Base-by-base conservation (phyloP, 2,113 vertebrate genomes). In the Oxyruncus cristatus region DNA sequence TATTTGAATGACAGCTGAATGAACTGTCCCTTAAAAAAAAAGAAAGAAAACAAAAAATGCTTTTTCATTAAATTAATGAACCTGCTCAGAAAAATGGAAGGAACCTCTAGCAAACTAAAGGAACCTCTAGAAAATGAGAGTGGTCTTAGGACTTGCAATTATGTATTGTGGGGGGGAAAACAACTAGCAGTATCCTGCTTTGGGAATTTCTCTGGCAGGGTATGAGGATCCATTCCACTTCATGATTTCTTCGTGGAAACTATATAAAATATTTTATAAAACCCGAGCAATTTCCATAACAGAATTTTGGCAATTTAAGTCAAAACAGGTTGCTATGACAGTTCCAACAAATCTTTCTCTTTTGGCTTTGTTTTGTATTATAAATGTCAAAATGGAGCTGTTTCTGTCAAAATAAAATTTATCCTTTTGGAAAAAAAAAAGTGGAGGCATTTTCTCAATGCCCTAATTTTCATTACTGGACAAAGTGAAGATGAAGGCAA, bases 311-410 rank as follows among this genome's bases (percentile, higher is more conserved):
- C 79, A 92, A 15, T 84, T 91, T 35, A 55, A 71, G 53, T 52
- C 55, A 46, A 91, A 91, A n/a, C 37, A 58, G n/a, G 80, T 97
- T 93, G 72, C 65, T 95, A 5, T 89, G 91, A 50, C 88, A 89
- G 46, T 67, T 91, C 39, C 22, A 67, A 81, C 66, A 81, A 91
- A 67, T 92, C 66, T 86, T 92, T 87, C 72, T 89, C 41, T 50
- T 95, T 92, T 89, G 71, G 30, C 50, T 85, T 77, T 89, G 44
- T 67, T 96, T 92, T 95, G 42, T 92, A 14, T 80, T 77, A 77
- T 77, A 92, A 92, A 89, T 81, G 83, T 90, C 79, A 86, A 86
- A 65, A 88, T 33, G 7, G 80, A 93, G 50, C 73, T 39, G 41
- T 50, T 96, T 83, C 44, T 93, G 59, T 84, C 72, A 89, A 92